Percentiles rank a stretch among this genome's conserved stretches.
These are phyloP conservation scores for Papilio gigon DNA, from an alignment of 2,888 invertebrate genomes.

Conservation along the genomic window DNA sequence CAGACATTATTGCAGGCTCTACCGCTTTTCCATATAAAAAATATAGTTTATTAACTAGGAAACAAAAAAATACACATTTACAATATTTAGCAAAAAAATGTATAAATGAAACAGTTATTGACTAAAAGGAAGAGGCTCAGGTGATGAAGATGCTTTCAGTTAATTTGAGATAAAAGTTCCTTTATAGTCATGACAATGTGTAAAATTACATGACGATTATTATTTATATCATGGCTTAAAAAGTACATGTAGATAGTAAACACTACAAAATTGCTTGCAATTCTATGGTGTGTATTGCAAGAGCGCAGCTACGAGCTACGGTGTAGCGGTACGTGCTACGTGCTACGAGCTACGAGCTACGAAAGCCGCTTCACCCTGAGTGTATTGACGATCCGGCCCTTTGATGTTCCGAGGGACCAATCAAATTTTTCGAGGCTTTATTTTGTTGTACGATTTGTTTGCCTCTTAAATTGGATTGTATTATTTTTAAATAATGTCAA, in stretches of 20 bases:
- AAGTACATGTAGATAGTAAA: background rate
- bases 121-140: too few species aligned
- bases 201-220: background rate
- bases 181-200: too few species aligned
- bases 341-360: background rate
- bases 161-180: too few species aligned
- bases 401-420: slow-evolving; percentile 10
- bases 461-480: background rate
- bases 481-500: too few species aligned
- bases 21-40: too few species aligned
- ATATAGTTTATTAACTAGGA: too few species aligned
- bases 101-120: too few species aligned
- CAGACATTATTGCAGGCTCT: too few species aligned
- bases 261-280: background rate
- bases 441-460: background rate
- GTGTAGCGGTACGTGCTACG: background rate
- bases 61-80: too few species aligned
- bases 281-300: background rate
- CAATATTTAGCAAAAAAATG: too few species aligned
- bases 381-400: slow-evolving; percentile 11
- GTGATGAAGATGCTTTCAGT: too few species aligned
- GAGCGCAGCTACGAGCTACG: background rate
- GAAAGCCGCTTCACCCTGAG: background rate
- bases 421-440: background rate
- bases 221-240: too few species aligned